A percentile compares a stretch with the other conserved stretches of the same genome.
Evolutionary conservation across 2,113 vertebrate genomes (phyloP).

Genomic region (Lepus timidus): DNA sequence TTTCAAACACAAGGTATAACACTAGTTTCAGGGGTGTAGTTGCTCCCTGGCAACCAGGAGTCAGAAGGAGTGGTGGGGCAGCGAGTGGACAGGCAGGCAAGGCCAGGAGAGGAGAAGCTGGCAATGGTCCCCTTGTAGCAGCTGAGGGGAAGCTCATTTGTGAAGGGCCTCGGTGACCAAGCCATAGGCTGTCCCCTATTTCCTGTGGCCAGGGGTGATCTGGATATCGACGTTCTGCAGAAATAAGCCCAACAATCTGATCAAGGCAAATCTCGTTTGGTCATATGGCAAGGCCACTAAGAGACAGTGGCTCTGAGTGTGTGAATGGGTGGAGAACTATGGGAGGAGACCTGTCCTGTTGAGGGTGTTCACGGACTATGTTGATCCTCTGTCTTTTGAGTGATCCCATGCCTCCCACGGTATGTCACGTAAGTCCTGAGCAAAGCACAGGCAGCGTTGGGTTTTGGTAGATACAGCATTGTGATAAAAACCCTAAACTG

Average conservation of each 20-base stretch:
- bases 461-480: not conserved
- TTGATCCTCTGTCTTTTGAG: not conserved
- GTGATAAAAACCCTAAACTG: not conserved
- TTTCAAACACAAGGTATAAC: constrained; percentile 21
- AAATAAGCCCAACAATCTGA: not conserved
- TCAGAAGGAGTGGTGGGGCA: not conserved
- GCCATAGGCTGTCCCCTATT: not conserved
- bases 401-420: not conserved
- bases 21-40: not conserved
- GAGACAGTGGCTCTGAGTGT: not conserved
- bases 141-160: not conserved
- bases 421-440: not conserved
- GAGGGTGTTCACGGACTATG: fast-evolving
- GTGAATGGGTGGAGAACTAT: not conserved
- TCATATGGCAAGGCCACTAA: not conserved
- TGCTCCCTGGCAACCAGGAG: not conserved
- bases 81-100: not conserved
- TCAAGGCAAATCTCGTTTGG: not conserved
- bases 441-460: not conserved
- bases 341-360: not conserved
- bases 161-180: not conserved
- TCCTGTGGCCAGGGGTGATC: not conserved
- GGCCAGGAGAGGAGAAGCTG: not conserved
- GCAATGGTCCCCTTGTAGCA: not conserved
- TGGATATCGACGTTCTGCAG: not conserved